Base-by-base conservation (phyloP, 2,797 vertebrate genomes). In the Sebastes steindachneri region DNA sequence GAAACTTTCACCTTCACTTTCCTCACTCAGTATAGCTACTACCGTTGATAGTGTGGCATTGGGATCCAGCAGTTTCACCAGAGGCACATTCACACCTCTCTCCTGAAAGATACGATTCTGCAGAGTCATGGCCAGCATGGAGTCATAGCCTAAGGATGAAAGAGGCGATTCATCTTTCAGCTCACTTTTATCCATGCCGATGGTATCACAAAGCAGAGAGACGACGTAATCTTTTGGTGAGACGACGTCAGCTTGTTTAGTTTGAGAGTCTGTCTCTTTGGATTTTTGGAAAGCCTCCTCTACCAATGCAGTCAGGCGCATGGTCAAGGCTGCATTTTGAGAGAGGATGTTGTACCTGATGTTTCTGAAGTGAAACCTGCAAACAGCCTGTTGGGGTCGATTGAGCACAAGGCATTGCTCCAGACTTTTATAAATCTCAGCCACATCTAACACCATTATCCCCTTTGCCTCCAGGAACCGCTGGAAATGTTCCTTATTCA, bases 111-210 rank as follows among this genome's bases (percentile, higher is more conserved):
- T 92, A 4, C 74, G 91, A 88, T 96, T 97, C 78, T 97, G 97
- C 86, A 98, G 70, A 45, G 97, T 97, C 96, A 97, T 96, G 19
- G 96, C 96, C 90, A 96, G 90, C 96, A 98, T 96, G n/a, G 97
- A 98, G 85, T 97, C 97, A 51, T 97, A 88, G 53, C 97, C 97
- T 65, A 97, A 63, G 0, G 94, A 91, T 0, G 79, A 92, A 57
- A 98, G 95, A 2, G 31, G 3, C 0, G 88, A 91, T 0, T 95
- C 93, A 35, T 96, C 93, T 53, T 87, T 91, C 23, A 97, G 75
- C 2, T 97, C 96, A 11, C 88, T 92, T 28, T 79, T 2, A 1
- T 92, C 94, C 60, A 92, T 4, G 8, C 86, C 81, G 0, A 82
- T 85, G 2, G 95, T 92, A 59, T 97, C 91, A 64, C 88, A 86